A percentile compares a stretch with the other conserved stretches of the same genome.
Conservation (phyloP, 2,888 invertebrate species). For the Drosophila imparisetae region DNA sequence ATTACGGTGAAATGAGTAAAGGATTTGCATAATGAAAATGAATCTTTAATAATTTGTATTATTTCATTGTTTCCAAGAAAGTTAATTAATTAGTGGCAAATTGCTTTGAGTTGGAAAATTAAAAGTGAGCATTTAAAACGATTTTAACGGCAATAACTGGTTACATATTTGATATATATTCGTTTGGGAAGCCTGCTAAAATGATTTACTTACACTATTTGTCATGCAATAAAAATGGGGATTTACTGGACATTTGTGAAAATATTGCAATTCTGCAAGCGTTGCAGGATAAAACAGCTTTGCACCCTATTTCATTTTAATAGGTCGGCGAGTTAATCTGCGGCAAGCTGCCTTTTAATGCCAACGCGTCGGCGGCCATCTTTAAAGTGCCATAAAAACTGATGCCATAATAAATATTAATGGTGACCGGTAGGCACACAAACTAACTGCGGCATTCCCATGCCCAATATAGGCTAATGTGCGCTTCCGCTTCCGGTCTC, state of each 20-base stretch:
- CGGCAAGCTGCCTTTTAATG: constrained; percentile 60
- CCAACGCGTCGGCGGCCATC: constrained; percentile 33
- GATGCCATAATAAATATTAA: constrained; percentile 74
- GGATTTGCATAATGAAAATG: not conserved
- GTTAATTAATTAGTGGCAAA: not conserved
- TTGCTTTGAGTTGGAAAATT: not conserved
- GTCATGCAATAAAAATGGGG: not conserved
- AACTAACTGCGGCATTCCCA: constrained; percentile 46
- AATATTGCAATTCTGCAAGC: constrained; percentile 11
- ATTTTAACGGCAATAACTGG: not conserved
- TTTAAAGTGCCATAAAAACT: constrained; percentile 69
- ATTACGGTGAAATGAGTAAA: not conserved
- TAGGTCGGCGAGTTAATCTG: constrained; percentile 41
- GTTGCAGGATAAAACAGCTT: constrained; percentile 28
- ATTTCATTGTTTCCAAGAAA: not conserved
- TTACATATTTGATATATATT: constrained; percentile 20
- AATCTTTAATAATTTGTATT: no score
- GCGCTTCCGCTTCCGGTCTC: constrained; percentile 57
- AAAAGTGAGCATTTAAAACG: not conserved
- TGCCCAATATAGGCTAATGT: constrained; percentile 39
- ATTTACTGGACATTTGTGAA: constrained; percentile 5
- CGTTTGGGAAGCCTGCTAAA: not conserved
- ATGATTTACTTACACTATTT: not conserved
- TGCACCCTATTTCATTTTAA: constrained; percentile 55
- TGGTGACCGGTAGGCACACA: constrained; percentile 30